phyloP scores from a whole-genome alignment of 1,140 invertebrate species.

The Drosophila nigromelanica region DNA sequence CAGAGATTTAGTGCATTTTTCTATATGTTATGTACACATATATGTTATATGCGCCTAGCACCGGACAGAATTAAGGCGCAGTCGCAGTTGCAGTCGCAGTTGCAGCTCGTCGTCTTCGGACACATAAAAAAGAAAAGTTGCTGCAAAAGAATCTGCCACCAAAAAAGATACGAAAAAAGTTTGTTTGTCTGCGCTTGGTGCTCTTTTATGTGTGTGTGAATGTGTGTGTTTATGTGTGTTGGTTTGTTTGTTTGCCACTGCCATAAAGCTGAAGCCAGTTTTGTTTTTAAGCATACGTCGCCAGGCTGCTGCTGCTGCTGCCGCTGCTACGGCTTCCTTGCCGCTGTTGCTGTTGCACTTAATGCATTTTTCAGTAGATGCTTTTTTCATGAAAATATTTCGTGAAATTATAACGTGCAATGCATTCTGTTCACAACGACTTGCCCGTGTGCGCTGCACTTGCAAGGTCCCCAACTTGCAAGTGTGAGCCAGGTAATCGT shows the following conservation, averaged over 20 bases:
- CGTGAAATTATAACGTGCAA: slow-evolving; percentile 76
- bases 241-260: slow-evolving; percentile 72
- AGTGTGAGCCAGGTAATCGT: slow-evolving; percentile 61
- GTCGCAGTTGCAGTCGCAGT: slow-evolving; percentile 77
- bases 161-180: slow-evolving; percentile 33
- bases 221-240: slow-evolving; percentile 34
- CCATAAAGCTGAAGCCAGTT: slow-evolving; percentile 77
- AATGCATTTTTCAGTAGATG: slow-evolving; percentile 80
- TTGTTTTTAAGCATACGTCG: slow-evolving; percentile 62
- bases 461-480: slow-evolving; percentile 19
- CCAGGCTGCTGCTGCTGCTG: slow-evolving; percentile 36
- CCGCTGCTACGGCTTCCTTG: slow-evolving; percentile 52
- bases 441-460: slow-evolving; percentile 41
- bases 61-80: slow-evolving; percentile 76
- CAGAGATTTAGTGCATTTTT: slow-evolving; percentile 75
- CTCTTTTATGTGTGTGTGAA: slow-evolving; percentile 20
- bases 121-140: slow-evolving; percentile 53
- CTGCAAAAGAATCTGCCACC: slow-evolving; percentile 47
- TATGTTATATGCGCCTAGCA: slow-evolving; percentile 31
- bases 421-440: slow-evolving; percentile 40
- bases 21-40: slow-evolving; percentile 33
- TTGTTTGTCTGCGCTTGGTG: slow-evolving; percentile 46
- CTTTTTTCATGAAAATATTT: slow-evolving; percentile 78
- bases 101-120: slow-evolving; percentile 34
- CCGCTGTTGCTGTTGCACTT: slow-evolving; percentile 54